Evolutionary conservation across 1,140 invertebrate genomes (phyloP), one percentile per base, ranked within the genome.

Genomic region (Geopemphigus sp.): DNA sequence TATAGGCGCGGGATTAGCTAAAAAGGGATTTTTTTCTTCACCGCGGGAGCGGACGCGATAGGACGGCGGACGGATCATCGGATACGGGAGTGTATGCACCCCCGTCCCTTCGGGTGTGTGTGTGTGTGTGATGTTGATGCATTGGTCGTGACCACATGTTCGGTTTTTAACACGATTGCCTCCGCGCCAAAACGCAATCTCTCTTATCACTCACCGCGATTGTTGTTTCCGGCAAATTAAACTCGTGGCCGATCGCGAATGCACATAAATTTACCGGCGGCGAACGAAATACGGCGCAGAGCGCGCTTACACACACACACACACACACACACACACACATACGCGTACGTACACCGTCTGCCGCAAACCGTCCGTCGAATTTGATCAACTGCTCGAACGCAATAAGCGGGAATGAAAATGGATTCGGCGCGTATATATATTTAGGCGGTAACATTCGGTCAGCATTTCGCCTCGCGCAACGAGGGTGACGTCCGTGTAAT

Each of bases 71-170:
- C n/a, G n/a, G n/a, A n/a, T n/a, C n/a, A n/a, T n/a, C n/a, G n/a
- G n/a, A n/a, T n/a, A n/a, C n/a, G n/a, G n/a, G n/a, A n/a, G n/a
- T n/a, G n/a, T n/a, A n/a, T n/a, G n/a, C n/a, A n/a, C n/a, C n/a
- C n/a, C n/a, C n/a, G n/a, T n/a, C n/a, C n/a, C n/a, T n/a, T n/a
- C n/a, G n/a, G n/a, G n/a, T n/a, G n/a, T n/a, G n/a, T n/a, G n/a
- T n/a, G n/a, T n/a, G n/a, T n/a, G n/a, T n/a, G 22, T 61, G 73
- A 76, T 45, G 56, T 61, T 74, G 72, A 74, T 74, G 54, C 72
- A 74, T 74, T 76, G 73, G 73, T 56, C 72, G 54, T 26, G 73
- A 76, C 73, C 73, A 76, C 73, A 76, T 76, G 73, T 76, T 76
- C 73, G 56, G 73, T 76, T 76, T 76, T 76, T 76, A 76, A 76